Base-by-base conservation (phyloP, 1,140 invertebrate species). In the Babylonia areolata region DNA sequence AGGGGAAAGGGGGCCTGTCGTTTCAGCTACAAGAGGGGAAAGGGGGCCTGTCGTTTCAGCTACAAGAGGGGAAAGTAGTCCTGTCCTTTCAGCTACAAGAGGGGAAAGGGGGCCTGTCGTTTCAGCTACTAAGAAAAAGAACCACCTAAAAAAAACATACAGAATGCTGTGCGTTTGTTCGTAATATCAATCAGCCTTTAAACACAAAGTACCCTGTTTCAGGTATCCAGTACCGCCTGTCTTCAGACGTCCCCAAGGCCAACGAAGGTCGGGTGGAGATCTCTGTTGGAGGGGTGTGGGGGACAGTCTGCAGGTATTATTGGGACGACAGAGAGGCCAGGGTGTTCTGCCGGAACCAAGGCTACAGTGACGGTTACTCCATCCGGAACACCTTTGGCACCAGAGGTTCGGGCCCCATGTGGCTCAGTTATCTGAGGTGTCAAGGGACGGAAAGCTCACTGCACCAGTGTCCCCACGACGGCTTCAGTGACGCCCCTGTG, bases 221-320 rank as follows among this genome's bases (percentile, higher is more conserved):
- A 89, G 88, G 88, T 42, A 82, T 89, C 31, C 58, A 86, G 69
- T 88, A 86, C 58, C 85, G 84, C 15, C 40, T 89, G 12, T 78
- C 37, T 33, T 3, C 28, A 12, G 83, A 78, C 54, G 87, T 64
- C 31, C 79, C 85, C 1, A 31, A 40, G 5, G 51, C 42, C 35
- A 81, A 88, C 35, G 96, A 96, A 92, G 97, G 97, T 28, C 94
- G 96, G 85, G 92, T 97, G 17, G 97, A 97, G 95, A 95, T 97
- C 1, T 96, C 96, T 93, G 94, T 94, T 5, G 89, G 89, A 69
- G 89, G 89, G 23, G 78, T 86, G 31, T 93, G 93, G 92, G 94
- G 94, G 0, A 94, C 93, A 12, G 86, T 94, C 2, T 93, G 92
- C 87, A 90, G 91, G 86, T 85, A 88, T 35, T 89, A 87, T 42